phyloP scores from a whole-genome alignment of 2,888 invertebrate genomes.

The Seladonia tumulorum region DNA sequence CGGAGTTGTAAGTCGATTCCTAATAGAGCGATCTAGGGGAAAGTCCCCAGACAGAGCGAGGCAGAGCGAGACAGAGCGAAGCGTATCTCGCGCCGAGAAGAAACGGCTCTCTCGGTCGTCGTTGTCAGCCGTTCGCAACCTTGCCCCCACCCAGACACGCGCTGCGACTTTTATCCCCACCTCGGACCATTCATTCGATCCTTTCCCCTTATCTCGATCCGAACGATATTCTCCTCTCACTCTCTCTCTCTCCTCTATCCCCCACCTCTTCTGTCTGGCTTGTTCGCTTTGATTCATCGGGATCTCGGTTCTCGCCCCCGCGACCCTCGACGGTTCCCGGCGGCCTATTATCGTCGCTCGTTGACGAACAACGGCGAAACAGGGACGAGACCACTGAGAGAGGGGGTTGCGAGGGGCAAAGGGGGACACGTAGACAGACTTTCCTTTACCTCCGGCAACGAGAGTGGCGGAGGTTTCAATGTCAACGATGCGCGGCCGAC shows the following conservation, averaged over 20 bases:
- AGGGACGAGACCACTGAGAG: conserved; percentile 10
- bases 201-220: conserved; percentile 54
- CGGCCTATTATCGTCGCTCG: conserved; percentile 51
- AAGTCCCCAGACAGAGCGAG: neutral
- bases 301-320: conserved; percentile 34
- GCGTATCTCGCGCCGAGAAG: neutral
- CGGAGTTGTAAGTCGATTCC: neutral
- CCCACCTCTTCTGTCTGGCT: conserved; percentile 44
- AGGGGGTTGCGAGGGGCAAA: neutral
- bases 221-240: conserved; percentile 34
- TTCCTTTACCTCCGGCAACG: conserved; percentile 57
- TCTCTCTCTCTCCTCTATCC: conserved; percentile 43
- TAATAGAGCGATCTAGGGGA: neutral
- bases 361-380: conserved; percentile 34
- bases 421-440: conserved; percentile 35
- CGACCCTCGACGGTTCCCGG: conserved; percentile 37
- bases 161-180: conserved; percentile 51
- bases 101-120: conserved; percentile 13
- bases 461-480: conserved; percentile 53
- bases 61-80: neutral
- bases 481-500: conserved; percentile 57
- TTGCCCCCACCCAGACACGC: conserved; percentile 51
- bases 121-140: conserved; percentile 56
- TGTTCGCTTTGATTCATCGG: conserved; percentile 57
- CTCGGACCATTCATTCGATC: conserved; percentile 46